Evolutionary conservation across 1,140 invertebrate species (phyloP).

Genomic region (Adoxophyes honmai): DNA sequence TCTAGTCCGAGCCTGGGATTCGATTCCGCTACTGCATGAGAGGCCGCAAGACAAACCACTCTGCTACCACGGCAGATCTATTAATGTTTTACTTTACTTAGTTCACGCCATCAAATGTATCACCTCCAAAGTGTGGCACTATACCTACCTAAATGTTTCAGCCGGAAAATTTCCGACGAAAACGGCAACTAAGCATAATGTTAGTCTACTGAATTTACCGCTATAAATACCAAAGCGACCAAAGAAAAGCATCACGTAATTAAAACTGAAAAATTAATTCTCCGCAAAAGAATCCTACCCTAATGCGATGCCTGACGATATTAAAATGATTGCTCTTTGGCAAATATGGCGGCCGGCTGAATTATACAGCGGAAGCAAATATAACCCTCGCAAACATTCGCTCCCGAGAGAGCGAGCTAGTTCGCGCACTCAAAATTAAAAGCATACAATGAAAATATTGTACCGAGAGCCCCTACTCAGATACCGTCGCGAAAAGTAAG

Average conservation of each 20-base stretch:
- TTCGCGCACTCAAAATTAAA: conserved; percentile 79
- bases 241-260: conserved; percentile 35
- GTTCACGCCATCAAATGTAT: too few species aligned
- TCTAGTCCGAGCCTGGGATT: too few species aligned
- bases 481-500: conserved; percentile 73
- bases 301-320: conserved; percentile 77
- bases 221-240: neutral
- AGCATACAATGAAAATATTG: conserved; percentile 78
- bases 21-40: too few species aligned
- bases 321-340: conserved; percentile 83
- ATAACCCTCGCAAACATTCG: conserved; percentile 81
- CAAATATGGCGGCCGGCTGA: conserved; percentile 81
- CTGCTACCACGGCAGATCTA: too few species aligned
- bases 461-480: conserved; percentile 56
- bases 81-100: too few species aligned
- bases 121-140: too few species aligned
- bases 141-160: too few species aligned
- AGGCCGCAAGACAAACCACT: too few species aligned
- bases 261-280: conserved; percentile 71
- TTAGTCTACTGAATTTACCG: too few species aligned
- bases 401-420: conserved; percentile 76
- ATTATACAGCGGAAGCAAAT: conserved; percentile 82
- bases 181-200: too few species aligned
- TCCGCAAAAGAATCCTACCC: conserved; percentile 64
- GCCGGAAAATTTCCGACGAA: too few species aligned